phyloP scores from a whole-genome alignment of 2,113 vertebrate species.

The Tachysurus fulvidraco region DNA sequence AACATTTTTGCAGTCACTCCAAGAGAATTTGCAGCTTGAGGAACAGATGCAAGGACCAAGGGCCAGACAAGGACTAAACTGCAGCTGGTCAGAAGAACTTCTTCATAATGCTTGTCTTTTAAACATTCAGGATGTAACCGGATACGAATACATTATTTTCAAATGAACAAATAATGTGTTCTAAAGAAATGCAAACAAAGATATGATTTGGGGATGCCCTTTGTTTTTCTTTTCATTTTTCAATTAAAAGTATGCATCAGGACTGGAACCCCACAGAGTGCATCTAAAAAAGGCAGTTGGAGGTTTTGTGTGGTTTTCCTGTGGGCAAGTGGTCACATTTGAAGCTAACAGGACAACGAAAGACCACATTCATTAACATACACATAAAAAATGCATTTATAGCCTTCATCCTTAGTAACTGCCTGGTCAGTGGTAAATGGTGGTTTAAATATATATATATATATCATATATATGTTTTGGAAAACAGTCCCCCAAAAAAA shows the following conservation, averaged over 20 bases:
- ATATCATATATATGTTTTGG: background rate
- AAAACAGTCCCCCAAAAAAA: background rate
- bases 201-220: background rate
- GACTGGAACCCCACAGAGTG: background rate
- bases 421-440: background rate
- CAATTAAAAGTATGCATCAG: background rate
- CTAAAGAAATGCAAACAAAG: background rate
- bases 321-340: background rate
- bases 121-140: background rate
- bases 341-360: background rate
- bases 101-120: conserved; percentile 3
- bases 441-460: background rate
- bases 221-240: background rate
- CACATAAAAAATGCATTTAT: background rate
- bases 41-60: conserved; percentile 36
- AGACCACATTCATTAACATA: background rate
- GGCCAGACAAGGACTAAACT: conserved; percentile 34
- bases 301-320: background rate
- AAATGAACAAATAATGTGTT: background rate
- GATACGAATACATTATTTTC: background rate
- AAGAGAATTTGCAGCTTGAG: conserved; percentile 22
- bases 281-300: background rate
- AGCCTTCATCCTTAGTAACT: background rate
- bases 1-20: background rate
- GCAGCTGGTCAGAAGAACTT: conserved; percentile 22